phyloP scores from a whole-genome alignment of 2,888 invertebrate genomes.

The Phortica okadai region DNA sequence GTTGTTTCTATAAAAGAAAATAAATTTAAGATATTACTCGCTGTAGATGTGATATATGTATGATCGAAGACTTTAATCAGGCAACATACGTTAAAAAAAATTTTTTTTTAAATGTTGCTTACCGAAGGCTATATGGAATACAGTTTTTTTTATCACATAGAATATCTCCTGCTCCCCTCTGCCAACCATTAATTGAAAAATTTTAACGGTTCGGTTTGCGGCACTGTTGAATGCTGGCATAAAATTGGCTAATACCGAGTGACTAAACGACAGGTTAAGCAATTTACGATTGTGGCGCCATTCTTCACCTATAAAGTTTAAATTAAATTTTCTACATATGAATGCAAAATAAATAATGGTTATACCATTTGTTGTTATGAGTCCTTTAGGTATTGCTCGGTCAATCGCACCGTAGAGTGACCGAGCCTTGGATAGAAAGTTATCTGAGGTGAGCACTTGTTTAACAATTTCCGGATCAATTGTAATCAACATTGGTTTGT shows the following conservation, averaged over 20 bases:
- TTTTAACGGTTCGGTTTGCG: constrained; percentile 15
- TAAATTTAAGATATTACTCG: neutral
- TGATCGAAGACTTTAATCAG: neutral
- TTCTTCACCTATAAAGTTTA: constrained; percentile 9
- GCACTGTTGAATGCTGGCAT: constrained; percentile 55
- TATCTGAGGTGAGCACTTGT: constrained; percentile 45
- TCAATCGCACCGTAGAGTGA: constrained; percentile 30
- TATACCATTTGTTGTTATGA: constrained; percentile 27
- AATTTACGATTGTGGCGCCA: constrained; percentile 59
- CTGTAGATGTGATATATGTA: too few relatives aligned
- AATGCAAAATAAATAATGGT: too few relatives aligned
- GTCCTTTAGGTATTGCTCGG: constrained; percentile 35
- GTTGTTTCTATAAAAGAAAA: constrained; percentile 36
- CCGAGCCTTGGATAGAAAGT: constrained; percentile 37
- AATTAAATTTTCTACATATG: neutral
- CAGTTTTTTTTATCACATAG: constrained; percentile 27
- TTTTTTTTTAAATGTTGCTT: neutral
- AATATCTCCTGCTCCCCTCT: constrained; percentile 23
- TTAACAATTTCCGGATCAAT: constrained; percentile 51
- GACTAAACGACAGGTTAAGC: constrained; percentile 55
- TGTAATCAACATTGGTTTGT: constrained; percentile 45
- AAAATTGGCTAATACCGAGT: constrained; percentile 53
- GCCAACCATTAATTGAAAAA: constrained; percentile 18
- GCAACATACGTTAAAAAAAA: too few relatives aligned
- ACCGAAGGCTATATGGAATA: constrained; percentile 36